Evolutionary conservation across 2,888 invertebrate genomes (phyloP).

Genomic region (Rhorus exstirpatorius): DNA sequence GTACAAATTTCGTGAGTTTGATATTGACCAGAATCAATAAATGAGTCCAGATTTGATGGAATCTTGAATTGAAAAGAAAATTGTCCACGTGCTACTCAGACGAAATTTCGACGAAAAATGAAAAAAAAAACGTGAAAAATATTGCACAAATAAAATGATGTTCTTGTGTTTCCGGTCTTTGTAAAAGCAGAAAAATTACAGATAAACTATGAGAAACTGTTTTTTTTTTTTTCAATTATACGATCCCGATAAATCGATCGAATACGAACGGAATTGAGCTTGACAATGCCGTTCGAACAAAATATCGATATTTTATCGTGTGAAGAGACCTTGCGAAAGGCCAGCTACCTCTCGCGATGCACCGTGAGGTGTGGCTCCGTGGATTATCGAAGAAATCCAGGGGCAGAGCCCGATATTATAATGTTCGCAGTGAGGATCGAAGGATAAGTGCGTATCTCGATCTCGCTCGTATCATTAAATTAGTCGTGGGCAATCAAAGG

Average conservation of each 20-base stretch:
- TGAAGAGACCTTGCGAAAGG: constrained; percentile 52
- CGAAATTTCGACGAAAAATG: too few species aligned
- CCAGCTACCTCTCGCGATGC: constrained; percentile 38
- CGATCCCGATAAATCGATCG: constrained; percentile 14
- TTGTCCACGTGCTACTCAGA: too few species aligned
- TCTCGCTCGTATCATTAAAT: constrained; percentile 78
- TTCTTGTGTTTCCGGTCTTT: too few species aligned
- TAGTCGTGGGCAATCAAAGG: constrained; percentile 79
- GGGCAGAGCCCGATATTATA: constrained; percentile 44
- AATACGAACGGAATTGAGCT: constrained; percentile 5
- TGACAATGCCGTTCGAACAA: constrained; percentile 9
- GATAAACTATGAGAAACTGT: too few species aligned
- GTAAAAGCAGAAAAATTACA: too few species aligned
- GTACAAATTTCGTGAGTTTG: too few species aligned
- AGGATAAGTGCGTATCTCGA: constrained; percentile 47
- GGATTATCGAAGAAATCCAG: constrained; percentile 55
- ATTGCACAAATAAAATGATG: too few species aligned
- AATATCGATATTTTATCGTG: constrained; percentile 54
- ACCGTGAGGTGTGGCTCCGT: not conserved
- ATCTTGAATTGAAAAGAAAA: too few species aligned
- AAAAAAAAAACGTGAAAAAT: too few species aligned
- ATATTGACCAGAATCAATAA: too few species aligned
- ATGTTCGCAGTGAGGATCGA: constrained; percentile 44
- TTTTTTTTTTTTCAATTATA: constrained; percentile 17
- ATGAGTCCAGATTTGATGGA: too few species aligned